Evolutionary conservation across 2,797 vertebrate species (phyloP).

Genomic region (Onychomys torridus): DNA sequence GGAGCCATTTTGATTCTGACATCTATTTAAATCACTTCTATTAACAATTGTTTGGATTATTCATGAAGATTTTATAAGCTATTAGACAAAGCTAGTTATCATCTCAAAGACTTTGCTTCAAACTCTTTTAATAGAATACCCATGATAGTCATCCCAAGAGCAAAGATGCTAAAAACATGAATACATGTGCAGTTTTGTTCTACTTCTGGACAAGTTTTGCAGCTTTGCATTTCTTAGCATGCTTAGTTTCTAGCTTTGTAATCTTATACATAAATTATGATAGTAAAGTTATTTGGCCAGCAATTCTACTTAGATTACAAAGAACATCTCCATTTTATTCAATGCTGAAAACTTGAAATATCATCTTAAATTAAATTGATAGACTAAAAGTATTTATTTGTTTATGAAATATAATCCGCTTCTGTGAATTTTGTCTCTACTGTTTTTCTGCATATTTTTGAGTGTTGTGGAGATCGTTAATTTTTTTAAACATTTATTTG

Average conservation of each 20-base stretch:
- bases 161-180: not conserved
- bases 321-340: not conserved
- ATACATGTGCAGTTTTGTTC: not conserved
- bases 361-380: not conserved
- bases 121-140: not conserved
- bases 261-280: not conserved
- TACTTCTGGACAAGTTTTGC: not conserved
- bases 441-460: not conserved
- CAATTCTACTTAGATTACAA: not conserved
- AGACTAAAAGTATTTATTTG: not conserved
- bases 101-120: not conserved
- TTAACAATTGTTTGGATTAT: slow-evolving; percentile 12
- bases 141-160: not conserved
- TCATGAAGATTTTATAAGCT: not conserved
- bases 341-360: not conserved
- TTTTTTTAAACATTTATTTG: not conserved
- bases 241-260: not conserved
- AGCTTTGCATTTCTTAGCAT: not conserved
- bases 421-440: not conserved
- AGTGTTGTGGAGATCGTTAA: not conserved
- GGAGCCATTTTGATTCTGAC: not conserved
- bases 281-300: not conserved
- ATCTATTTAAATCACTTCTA: not conserved
- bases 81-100: not conserved
- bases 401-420: not conserved